Conservation (phyloP, 1,140 invertebrate genomes). For the Stenopsyche tienmushanensis region DNA sequence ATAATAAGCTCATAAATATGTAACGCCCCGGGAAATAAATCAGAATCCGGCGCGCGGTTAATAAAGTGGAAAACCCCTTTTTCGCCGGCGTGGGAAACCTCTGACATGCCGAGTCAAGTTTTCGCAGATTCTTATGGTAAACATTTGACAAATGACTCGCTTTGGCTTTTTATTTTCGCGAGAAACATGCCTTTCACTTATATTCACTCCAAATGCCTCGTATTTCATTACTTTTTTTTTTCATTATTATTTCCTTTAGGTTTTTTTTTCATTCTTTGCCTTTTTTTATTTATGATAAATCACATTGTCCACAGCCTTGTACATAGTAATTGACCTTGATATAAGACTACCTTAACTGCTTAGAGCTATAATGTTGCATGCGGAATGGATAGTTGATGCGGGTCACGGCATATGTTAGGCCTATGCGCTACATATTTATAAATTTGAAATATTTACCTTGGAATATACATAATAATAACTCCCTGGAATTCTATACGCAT, state of each 20-base stretch:
- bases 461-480: too few relatives aligned
- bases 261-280: too few relatives aligned
- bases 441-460: too few relatives aligned
- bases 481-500: too few relatives aligned
- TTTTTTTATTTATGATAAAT: too few relatives aligned
- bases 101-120: background rate
- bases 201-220: background rate
- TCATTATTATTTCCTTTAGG: background rate
- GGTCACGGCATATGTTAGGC: too few relatives aligned
- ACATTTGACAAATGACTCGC: constrained; percentile 2
- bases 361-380: too few relatives aligned
- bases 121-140: background rate
- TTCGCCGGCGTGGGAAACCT: background rate
- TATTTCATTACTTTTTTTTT: background rate
- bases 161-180: background rate
- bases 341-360: too few relatives aligned
- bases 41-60: constrained; percentile 13
- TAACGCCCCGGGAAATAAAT: constrained; percentile 22
- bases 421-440: too few relatives aligned
- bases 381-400: too few relatives aligned
- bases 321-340: too few relatives aligned
- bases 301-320: too few relatives aligned
- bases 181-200: background rate
- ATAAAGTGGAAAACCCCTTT: constrained; percentile 19
- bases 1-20: constrained; percentile 29